Evolutionary conservation across 2,888 invertebrate species (phyloP).

Genomic region (Cabera pusaria): DNA sequence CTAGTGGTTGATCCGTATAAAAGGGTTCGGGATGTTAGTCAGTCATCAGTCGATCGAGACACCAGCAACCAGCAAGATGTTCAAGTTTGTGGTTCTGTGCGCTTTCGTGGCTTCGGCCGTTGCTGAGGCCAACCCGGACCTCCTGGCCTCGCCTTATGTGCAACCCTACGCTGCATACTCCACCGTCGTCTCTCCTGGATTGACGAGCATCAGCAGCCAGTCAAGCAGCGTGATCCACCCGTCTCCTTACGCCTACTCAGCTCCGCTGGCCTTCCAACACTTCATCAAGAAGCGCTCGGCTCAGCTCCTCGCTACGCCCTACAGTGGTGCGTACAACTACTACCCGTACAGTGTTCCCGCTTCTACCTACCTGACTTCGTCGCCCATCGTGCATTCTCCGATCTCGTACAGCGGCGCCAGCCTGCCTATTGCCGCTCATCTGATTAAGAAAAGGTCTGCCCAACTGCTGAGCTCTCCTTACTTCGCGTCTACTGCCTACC

Average conservation of each 20-base stretch:
- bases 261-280: conserved; percentile 45
- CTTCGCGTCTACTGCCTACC: conserved; percentile 23
- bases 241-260: conserved; percentile 45
- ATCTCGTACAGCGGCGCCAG: conserved; percentile 9
- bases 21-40: conserved; percentile 42
- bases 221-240: conserved; percentile 65
- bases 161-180: conserved; percentile 35
- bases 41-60: conserved; percentile 53
- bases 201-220: conserved; percentile 54
- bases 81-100: conserved; percentile 80
- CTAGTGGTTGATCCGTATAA: conserved; percentile 54
- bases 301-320: conserved; percentile 21
- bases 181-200: conserved; percentile 48
- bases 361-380: conserved; percentile 4
- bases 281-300: conserved; percentile 44
- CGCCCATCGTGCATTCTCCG: conserved; percentile 4
- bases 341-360: conserved; percentile 17
- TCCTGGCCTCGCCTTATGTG: conserved; percentile 15
- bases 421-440: conserved; percentile 15
- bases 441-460: conserved; percentile 34
- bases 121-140: conserved; percentile 55
- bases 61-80: conserved; percentile 66
- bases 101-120: conserved; percentile 80
- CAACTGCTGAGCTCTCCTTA: conserved; percentile 35
- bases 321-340: conserved; percentile 18